Evolutionary conservation across 2,797 vertebrate species (phyloP), one percentile per base, ranked within the genome.

Genomic region (Myotis daubentonii): DNA sequence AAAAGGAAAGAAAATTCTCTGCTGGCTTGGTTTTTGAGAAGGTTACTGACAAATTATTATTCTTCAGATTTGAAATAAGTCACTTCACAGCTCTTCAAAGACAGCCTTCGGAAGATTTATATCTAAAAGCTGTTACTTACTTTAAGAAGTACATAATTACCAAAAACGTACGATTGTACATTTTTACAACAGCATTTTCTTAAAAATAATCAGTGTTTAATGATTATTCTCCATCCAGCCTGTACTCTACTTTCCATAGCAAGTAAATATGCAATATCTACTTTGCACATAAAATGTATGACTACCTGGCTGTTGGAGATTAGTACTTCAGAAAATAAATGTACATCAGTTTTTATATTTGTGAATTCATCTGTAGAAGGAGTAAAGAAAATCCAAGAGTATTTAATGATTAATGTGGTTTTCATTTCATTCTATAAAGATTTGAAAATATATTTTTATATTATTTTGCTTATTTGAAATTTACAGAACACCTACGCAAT

Each of bases 111-210:
- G 95, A 97, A 98, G 96, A 95, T 96, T 98, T 96, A 9, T 85
- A 91, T 91, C 96, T 95, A 72, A 97, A 98, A 97, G 95, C 92
- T 97, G 30, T 81, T 96, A 89, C 95, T 81, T 96, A 89, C 96
- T 98, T 97, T 98, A 53, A 95, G 60, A 96, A 93, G 65, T 96
- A 71, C n/a, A 68, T 66, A 76, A 88, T 93, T 97, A 95, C 89
- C 97, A 92, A 94, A 97, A 97, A 89, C 97, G 96, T 98, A 97
- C 97, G 97, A 91, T 97, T 94, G 95, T 97, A 98, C 97, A 96
- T 98, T 97, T 98, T 94, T 94, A 94, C 87, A 92, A 38, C 41
- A 94, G 86, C 94, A 16, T 97, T 81, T 95, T 88, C 88, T 90
- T 85, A 68, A 83, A 78, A 71, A 87, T 95, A 74, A 78, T 91